Base-by-base conservation (phyloP, 1,140 invertebrate species). In the Lerema accius region DNA sequence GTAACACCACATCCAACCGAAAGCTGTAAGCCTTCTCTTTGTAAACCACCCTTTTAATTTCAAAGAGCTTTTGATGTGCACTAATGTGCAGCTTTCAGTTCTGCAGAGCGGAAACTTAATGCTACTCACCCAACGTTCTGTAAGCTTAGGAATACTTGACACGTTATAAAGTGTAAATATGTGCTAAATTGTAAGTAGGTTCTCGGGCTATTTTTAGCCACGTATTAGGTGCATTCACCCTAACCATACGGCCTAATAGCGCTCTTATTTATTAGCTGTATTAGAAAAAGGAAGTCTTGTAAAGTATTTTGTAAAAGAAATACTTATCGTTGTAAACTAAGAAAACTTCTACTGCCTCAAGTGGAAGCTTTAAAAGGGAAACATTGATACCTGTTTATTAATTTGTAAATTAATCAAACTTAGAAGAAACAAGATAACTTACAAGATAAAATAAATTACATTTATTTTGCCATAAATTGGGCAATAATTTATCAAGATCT, bases 31-130 rank as follows among this genome's bases (percentile, higher is more conserved):
- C 35, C 35, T n/a, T 37, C 35, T 37, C 35, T 37, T 37, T 37
- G 35, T 37, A 11, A 37, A 37, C n/a, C 35, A 37, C 10, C 35
- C 35, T 11, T 37, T 37, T 37, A 37, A 37, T 11, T 37, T 37
- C 35, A 37, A 37, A 37, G 35, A 37, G 10, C 35, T 37, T 37
- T 37, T 37, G 35, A 37, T 37, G 35, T 37, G 35, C 35, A 37
- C 11, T 37, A n/a, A 37, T 37, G 35, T 37, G 35, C 35, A 37
- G 35, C 10, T 32, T 32, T 11, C 35, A 37, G 10, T 37, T 11
- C 10, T 37, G 4, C 35, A 11, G 35, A 37, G 35, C 35, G 35
- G 35, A 37, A 11, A 37, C 35, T 37, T 37, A 37, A 37, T 37
- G 35, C 35, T 37, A 11, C n/a, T 37, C 35, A 11, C 2, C 6